Evolutionary conservation across 1,140 invertebrate species (phyloP), one percentile per base, ranked within the genome.

Genomic region (Theocolax elegans): DNA sequence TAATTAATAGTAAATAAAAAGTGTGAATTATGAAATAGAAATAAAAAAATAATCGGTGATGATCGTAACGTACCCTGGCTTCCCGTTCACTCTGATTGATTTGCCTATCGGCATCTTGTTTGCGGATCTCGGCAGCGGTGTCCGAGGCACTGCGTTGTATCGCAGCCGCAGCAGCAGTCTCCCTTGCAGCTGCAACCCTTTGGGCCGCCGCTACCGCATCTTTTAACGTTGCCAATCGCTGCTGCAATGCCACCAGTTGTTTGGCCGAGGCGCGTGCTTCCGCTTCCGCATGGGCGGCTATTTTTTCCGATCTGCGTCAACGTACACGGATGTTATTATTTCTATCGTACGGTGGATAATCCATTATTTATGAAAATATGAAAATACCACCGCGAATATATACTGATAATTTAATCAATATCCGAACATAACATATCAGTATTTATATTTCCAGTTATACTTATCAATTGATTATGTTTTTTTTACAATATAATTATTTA

Each of bases 51-150:
- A 31, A 58, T 31, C 31, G 35, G 17, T n/a, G n/a, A 31, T 6
- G 10, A 35, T 35, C 31, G 7, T 3, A 38, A 58, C 72, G 48
- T 72, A 85, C 83, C 79, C 80, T 85, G 15, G 84, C 85, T 58
- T 86, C 85, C 27, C 79, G 77, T 54, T 85, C 84, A 56, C 78
- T 85, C 62, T 80, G 79, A 40, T 58, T 80, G 29, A 86, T 84
- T 71, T 86, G 85, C 64, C 84, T 85, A 66, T 86, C 84, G 1
- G 84, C 84, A 46, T 86, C 85, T 51, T 85, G 84, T 71, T 86
- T 85, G 27, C 79, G 79, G n/a, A 86, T 64, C 72, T 85, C 80
- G 0, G 83, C 85, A 0, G 85, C 84, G 4, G 85, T 85, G 17
- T 81, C 79, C 21, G 84, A 77, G 0, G 85, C 84, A 31, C 79